Percentiles rank a stretch among this genome's conserved stretches.
Conservation (phyloP, 2,888 invertebrate species). For the Chymomyza caudatula region DNA sequence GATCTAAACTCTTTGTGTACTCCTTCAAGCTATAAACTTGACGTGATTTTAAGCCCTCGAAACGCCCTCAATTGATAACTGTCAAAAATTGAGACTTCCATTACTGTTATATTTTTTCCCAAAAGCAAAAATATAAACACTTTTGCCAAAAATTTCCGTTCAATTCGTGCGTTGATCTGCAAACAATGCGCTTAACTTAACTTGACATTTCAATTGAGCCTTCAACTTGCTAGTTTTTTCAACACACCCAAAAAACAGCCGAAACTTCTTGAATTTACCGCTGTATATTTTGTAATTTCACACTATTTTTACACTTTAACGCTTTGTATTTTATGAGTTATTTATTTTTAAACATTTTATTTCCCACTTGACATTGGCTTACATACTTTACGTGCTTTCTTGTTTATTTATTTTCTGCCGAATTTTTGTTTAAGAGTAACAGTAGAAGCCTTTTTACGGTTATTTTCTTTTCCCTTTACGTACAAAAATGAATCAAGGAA, state of each 20-base stretch:
- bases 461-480: too few species aligned
- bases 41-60: too few species aligned
- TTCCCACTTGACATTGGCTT: conserved; percentile 57
- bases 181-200: conserved; percentile 10
- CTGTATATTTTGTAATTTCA: conserved; percentile 40
- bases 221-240: conserved; percentile 37
- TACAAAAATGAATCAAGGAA: too few species aligned
- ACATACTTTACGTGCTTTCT: conserved; percentile 37
- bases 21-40: too few species aligned
- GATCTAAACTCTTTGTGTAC: too few species aligned
- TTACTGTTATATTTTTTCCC: too few species aligned
- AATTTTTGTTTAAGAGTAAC: too few species aligned
- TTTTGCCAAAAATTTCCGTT: conserved; percentile 31
- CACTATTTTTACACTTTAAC: conserved; percentile 33
- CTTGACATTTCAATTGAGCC: conserved; percentile 16
- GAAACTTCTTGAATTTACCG: conserved; percentile 33
- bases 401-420: too few species aligned
- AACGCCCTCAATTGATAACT: too few species aligned
- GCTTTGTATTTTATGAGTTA: conserved; percentile 16
- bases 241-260: conserved; percentile 37
- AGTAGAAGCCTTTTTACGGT: neutral
- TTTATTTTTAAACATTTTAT: conserved; percentile 17
- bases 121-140: too few species aligned
- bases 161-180: conserved; percentile 44
- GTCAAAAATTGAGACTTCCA: too few species aligned